Conservation (phyloP, 1,140 invertebrate species). For the Parasteatoda tepidariorum region DNA sequence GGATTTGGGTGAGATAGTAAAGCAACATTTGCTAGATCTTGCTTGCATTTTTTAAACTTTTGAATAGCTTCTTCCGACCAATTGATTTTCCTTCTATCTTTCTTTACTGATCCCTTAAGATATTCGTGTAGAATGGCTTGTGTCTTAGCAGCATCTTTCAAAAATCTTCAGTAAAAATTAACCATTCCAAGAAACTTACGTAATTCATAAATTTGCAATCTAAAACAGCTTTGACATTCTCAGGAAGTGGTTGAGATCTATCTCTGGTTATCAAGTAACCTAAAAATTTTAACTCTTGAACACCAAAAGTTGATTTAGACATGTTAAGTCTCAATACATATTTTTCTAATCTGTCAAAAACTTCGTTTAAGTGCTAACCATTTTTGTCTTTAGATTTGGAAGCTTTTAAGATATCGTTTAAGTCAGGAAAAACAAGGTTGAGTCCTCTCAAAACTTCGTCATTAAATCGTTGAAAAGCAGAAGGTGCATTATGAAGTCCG, state of each 20-base stretch:
- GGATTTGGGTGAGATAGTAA: background rate
- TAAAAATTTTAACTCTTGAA: conserved; percentile 64
- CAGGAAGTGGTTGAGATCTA: conserved; percentile 66
- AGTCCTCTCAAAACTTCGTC: background rate
- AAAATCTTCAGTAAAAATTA: conserved; percentile 19
- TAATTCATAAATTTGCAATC: conserved; percentile 66
- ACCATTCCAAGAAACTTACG: conserved; percentile 69
- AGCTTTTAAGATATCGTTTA: background rate
- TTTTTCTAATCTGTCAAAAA: conserved; percentile 62
- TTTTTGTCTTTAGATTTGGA: conserved; percentile 54
- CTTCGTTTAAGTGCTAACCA: conserved; percentile 57
- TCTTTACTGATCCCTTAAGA: background rate
- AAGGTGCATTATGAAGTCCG: background rate
- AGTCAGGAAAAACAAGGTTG: background rate
- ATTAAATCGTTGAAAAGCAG: background rate
- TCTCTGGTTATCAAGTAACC: conserved; percentile 66
- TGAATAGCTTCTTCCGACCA: background rate
- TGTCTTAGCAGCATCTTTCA: conserved; percentile 3
- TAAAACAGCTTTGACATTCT: conserved; percentile 65
- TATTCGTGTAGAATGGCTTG: background rate
- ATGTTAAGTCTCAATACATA: conserved; percentile 65
- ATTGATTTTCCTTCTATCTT: background rate
- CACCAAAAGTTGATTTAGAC: conserved; percentile 67
- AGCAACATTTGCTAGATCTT: background rate
- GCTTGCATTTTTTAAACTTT: conserved; percentile 3